A percentile compares a stretch with the other conserved stretches of the same genome.
Conservation (phyloP, 2,888 invertebrate genomes). For the Brenthis daphne region DNA sequence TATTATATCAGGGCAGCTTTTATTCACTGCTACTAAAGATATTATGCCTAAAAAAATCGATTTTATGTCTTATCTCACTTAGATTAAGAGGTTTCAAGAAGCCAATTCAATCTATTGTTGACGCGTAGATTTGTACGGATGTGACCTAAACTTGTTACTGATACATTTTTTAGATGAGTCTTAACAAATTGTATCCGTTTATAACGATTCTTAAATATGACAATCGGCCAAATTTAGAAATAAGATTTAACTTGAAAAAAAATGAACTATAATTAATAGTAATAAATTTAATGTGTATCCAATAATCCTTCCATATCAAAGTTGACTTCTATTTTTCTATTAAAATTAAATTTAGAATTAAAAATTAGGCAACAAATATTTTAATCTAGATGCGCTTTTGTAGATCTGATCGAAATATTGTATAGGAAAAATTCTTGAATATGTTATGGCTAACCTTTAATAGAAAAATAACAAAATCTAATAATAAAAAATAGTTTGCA, state of each 20-base stretch:
- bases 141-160: no score
- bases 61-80: no score
- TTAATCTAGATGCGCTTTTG: conserved; percentile 1
- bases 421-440: not conserved
- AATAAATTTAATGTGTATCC: not conserved
- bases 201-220: no score
- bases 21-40: no score
- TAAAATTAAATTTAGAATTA: not conserved
- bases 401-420: not conserved
- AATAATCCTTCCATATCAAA: conserved; percentile 27
- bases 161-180: no score
- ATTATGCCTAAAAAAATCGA: no score
- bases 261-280: not conserved
- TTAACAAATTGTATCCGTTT: no score
- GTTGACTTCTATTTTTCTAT: conserved; percentile 24
- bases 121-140: no score
- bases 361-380: not conserved
- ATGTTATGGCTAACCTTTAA: not conserved
- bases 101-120: no score
- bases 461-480: not conserved
- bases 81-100: no score
- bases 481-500: not conserved
- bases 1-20: no score
- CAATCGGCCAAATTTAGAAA: not conserved
- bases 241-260: not conserved